phyloP scores from a whole-genome alignment of 2,797 vertebrate species.

The Chelon auratus region DNA sequence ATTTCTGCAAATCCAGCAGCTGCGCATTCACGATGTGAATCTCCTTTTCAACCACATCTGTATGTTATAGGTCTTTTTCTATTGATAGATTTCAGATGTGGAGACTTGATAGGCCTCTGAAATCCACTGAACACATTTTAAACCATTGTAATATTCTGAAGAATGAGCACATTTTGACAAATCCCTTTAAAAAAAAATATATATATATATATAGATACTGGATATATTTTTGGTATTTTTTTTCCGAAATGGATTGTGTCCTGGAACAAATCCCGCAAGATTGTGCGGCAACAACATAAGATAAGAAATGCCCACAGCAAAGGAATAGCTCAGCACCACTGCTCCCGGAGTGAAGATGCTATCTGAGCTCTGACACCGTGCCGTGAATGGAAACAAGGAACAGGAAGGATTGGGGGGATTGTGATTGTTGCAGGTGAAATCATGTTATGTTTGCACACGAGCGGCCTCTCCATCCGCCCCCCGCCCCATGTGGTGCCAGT shows the following conservation, averaged over 20 bases:
- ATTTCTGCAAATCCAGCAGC: too few species aligned
- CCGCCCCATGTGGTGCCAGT: slow-evolving; percentile 37
- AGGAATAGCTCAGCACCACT: neutral
- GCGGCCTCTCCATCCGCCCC: slow-evolving; percentile 31
- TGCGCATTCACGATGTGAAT: too few species aligned
- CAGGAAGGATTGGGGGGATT: slow-evolving; percentile 9
- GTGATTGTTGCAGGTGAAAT: slow-evolving; percentile 37
- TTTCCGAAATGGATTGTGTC: neutral
- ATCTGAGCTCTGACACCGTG: neutral
- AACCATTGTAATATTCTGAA: too few species aligned
- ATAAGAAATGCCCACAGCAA: neutral
- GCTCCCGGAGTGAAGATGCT: neutral
- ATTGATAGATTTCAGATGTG: too few species aligned
- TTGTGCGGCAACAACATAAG: neutral
- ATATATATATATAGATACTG: too few species aligned
- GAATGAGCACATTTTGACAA: too few species aligned
- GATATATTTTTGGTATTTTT: too few species aligned
- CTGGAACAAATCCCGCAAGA: neutral
- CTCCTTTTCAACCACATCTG: too few species aligned
- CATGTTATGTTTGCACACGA: slow-evolving; percentile 57
- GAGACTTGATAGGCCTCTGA: too few species aligned
- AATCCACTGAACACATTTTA: too few species aligned
- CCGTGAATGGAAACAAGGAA: slow-evolving; percentile 21
- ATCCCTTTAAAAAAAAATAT: too few species aligned
- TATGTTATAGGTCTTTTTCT: too few species aligned